Evolutionary conservation across 1,140 invertebrate species (phyloP), one percentile per base, ranked within the genome.

Genomic region (Gryon sp.): DNA sequence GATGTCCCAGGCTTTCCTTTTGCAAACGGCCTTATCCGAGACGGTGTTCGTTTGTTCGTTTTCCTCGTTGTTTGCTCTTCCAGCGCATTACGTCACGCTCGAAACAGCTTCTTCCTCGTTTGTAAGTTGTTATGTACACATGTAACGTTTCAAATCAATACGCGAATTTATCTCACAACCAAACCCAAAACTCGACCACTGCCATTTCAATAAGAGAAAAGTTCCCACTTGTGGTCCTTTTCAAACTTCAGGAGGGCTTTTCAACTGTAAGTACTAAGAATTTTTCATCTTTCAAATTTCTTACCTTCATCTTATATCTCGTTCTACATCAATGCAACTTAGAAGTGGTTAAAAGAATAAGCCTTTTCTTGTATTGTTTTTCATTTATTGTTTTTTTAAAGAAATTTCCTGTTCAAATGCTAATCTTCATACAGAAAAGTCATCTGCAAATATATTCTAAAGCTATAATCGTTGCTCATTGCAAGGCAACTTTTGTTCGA

Each of bases 1-100:
- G 82, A 77, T 82, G 82, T 77, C 79, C 76, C 3, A 30, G 75
- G n/a, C n/a, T n/a, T 76, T 80, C 76, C 69, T 73, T 68, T 76
- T 52, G 50, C 28, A 55, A 12, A 73, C 53, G 20, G 30, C 43
- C 50, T 69, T 66, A 48, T 57, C 65, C 68, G 48, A 63, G 57
- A 40, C 53, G 38, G 20, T 43, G 36, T 45, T 43, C 60, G 57
- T 72, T 78, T 78, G 53, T 72, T 78, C 69, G 40, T 68, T 48
- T 57, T 22, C 28, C 32, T 18, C 38, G 48, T 65, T 57, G 43
- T 66, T 69, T 66, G 59, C 52, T 63, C 68, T 74, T 40, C 19
- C 73, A 48, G 40, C 11, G 43, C 24, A 18, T 53, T 70, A 12
- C 36, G 28, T 59, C 59, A 57, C 24, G 28, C 43, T 34, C 41